These are phyloP conservation scores for Halisarca cf. caerulea DNA, from an alignment of 37 sponge, comb jelly and placozoan species.

Conservation along the genomic window DNA sequence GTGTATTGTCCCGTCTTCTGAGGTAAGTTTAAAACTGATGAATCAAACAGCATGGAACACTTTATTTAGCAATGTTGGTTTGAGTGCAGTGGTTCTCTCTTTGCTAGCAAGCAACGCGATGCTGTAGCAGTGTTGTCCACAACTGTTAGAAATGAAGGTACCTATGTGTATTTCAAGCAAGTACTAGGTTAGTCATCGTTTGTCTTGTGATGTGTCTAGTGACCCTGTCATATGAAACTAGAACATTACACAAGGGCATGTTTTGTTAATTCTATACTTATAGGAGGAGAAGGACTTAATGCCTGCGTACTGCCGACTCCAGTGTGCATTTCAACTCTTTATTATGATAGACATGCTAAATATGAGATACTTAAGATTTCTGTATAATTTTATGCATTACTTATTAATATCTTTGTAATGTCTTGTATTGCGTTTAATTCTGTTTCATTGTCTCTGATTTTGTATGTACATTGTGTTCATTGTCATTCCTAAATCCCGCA, in stretches of 20 bases:
- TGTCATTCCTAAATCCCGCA: no score
- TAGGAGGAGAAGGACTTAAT: not conserved
- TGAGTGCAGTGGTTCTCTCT: no score
- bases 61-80: no score
- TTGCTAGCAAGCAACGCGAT: not conserved
- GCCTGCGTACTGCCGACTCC: not conserved
- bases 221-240: no score
- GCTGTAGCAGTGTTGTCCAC: slow-evolving; percentile 37
- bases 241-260: not conserved
- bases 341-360: not conserved
- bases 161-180: slow-evolving; percentile 45
- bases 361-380: slow-evolving; percentile 7
- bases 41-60: no score
- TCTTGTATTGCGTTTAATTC: no score
- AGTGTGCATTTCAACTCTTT: not conserved
- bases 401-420: no score
- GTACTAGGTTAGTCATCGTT: slow-evolving; percentile 26
- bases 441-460: no score
- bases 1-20: slow-evolving; percentile 8
- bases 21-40: slow-evolving; percentile 34
- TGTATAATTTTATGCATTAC: no score
- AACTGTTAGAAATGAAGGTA: slow-evolving; percentile 52
- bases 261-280: not conserved
- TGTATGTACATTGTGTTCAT: no score
- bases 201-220: not conserved